These are phyloP conservation scores for Sciurus vulgaris DNA, from an alignment of 2,797 vertebrate species.

Conservation along the genomic window DNA sequence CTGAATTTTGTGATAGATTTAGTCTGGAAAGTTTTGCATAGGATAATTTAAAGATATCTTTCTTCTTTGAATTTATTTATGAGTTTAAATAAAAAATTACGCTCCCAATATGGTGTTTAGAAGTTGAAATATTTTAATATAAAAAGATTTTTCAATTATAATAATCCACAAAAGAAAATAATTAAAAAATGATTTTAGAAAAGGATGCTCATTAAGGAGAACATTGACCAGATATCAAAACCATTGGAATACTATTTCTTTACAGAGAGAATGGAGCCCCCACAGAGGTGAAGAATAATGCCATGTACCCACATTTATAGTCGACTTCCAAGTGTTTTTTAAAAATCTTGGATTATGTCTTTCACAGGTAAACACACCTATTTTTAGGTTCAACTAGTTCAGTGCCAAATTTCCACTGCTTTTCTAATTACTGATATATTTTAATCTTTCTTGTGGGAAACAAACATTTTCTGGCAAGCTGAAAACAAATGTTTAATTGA, in stretches of 20 bases:
- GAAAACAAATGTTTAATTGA: not conserved
- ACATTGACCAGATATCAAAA: not conserved
- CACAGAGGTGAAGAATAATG: not conserved
- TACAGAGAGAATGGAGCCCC: not conserved
- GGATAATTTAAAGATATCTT: not conserved
- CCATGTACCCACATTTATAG: not conserved
- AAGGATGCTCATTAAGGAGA: not conserved
- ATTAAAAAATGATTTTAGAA: not conserved
- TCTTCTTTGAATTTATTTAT: not conserved
- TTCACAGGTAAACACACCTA: not conserved
- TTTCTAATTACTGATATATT: not conserved
- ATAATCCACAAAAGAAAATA: not conserved
- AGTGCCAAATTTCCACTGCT: not conserved
- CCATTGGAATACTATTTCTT: not conserved
- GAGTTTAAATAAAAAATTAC: not conserved
- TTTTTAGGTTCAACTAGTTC: not conserved
- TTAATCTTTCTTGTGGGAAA: not conserved
- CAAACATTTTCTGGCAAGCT: not conserved
- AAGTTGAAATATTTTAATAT: not conserved
- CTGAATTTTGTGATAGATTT: not conserved
- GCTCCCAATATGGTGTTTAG: not conserved
- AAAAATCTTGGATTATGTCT: not conserved
- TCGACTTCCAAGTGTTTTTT: not conserved
- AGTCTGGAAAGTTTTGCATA: not conserved
- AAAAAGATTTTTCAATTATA: not conserved